Base-by-base conservation (phyloP, 2,797 vertebrate species). In the Salarias fasciatus region DNA sequence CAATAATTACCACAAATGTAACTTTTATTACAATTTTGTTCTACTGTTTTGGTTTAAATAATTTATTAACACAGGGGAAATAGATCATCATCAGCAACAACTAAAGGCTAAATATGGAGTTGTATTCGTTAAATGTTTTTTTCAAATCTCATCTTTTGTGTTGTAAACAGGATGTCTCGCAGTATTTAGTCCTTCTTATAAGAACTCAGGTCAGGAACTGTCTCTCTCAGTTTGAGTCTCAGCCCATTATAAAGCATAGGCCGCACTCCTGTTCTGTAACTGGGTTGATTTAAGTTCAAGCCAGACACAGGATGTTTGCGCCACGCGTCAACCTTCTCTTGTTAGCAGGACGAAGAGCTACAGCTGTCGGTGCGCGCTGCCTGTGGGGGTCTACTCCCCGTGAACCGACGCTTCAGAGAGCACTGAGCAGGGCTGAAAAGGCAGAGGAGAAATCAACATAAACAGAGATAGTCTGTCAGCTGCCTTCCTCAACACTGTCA, bases 351-450 rank as follows among this genome's bases (percentile, higher is more conserved):
- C 83, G 85, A 88, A 87, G 59, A 48, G 24, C 61, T 67, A 43
- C 50, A 69, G 76, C 55, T 73, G 58, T 78, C 75, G 69, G 83
- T 60, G 65, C 75, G 79, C 75, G 68, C 55, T 72, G 67, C 76
- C 71, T 67, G 60, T 80, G 58, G 59, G 65, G 65, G 65, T 88
- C 90, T 86, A 86, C 87, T 74, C 59, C 74, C 72, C 54, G 2
- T 79, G 82, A 73, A 75, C 57, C 63, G 63, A 75, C 55, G 82
- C 60, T 69, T 66, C 49, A 45, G 58, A 58, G 37, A 69, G 51
- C 36, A 63, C 60, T 52, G 51, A 63, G 44, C 36, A 41, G 43
- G 53, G 60, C 53, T 71, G 59, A 79, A 81, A 69, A 49, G 50
- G 28, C 50, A 24, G 67, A 57, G 61, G 47, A 44, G 61, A 69